A percentile compares a stretch with the other conserved stretches of the same genome.
Evolutionary conservation across 1,140 invertebrate species (phyloP).

Genomic region (Trypoxylus dichotomus): DNA sequence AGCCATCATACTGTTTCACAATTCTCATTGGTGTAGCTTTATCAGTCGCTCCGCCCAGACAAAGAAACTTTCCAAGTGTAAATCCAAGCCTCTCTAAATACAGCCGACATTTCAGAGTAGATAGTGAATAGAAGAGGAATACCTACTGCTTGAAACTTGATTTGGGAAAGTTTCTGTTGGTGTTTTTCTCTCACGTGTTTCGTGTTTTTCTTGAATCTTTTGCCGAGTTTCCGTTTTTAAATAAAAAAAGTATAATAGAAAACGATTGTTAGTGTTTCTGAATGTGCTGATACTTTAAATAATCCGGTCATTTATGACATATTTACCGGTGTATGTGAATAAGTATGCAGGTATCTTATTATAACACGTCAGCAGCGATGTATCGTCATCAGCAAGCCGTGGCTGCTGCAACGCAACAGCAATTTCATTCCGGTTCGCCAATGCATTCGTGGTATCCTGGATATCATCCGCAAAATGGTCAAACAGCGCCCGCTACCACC

Average conservation of each 20-base stretch:
- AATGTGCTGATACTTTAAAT: not conserved
- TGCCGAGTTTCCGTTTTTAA: not conserved
- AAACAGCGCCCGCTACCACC: conserved; percentile 28
- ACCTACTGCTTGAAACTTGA: not conserved
- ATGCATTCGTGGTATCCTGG: conserved; percentile 48
- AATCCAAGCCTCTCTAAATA: not conserved
- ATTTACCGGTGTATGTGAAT: not conserved
- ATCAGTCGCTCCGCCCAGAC: not conserved
- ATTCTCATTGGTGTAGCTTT: not conserved
- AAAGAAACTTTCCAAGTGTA: not conserved
- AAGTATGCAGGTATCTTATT: conserved; percentile 61
- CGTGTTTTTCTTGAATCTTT: not conserved
- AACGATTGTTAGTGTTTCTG: not conserved
- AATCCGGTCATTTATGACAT: too few relatives aligned
- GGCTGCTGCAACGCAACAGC: conserved; percentile 40
- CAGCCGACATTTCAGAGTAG: not conserved
- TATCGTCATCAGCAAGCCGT: conserved; percentile 60
- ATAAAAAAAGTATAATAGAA: not conserved
- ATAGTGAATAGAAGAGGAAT: not conserved
- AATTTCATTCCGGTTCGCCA: conserved; percentile 38
- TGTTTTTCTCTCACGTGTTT: not conserved
- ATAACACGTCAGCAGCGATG: conserved; percentile 59
- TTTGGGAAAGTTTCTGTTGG: not conserved
- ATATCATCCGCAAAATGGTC: conserved; percentile 33
- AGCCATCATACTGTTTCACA: not conserved